A percentile compares a stretch with the other conserved stretches of the same genome.
phyloP scores from a whole-genome alignment of 2,797 vertebrate species.

The Ibycter americanus region DNA sequence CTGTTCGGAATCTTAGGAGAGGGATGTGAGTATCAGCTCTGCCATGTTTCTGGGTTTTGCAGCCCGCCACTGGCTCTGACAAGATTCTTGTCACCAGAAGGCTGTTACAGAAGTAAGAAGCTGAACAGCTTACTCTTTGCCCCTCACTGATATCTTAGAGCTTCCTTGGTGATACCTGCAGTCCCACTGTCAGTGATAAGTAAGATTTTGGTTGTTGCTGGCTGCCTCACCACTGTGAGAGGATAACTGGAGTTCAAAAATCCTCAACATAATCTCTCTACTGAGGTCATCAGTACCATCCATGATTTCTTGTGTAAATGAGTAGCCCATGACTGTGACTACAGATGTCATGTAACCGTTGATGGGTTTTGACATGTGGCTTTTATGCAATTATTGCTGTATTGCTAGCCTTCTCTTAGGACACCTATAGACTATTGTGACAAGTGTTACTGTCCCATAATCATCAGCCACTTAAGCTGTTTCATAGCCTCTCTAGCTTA shows the following conservation, averaged over 20 bases:
- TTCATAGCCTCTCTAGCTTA: neutral
- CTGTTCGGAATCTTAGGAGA: neutral
- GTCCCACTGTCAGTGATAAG: neutral
- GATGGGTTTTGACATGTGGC: neutral
- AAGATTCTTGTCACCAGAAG: neutral
- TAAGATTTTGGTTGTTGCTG: neutral
- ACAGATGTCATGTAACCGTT: neutral
- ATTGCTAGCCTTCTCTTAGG: neutral
- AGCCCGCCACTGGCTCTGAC: neutral
- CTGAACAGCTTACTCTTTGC: neutral
- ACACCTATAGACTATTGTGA: neutral
- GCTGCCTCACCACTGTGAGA: neutral
- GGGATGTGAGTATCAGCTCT: neutral
- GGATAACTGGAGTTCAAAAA: neutral
- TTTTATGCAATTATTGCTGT: neutral
- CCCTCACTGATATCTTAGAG: fast-evolving
- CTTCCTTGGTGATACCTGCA: neutral
- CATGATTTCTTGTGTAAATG: neutral
- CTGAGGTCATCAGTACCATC: neutral
- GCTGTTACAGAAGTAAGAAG: neutral
- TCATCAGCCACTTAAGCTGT: neutral
- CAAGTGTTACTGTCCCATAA: neutral
- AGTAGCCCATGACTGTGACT: neutral
- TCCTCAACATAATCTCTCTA: neutral
- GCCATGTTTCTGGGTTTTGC: neutral